phyloP scores from a whole-genome alignment of 2,888 invertebrate species.

The Ferdinandea cuprea region DNA sequence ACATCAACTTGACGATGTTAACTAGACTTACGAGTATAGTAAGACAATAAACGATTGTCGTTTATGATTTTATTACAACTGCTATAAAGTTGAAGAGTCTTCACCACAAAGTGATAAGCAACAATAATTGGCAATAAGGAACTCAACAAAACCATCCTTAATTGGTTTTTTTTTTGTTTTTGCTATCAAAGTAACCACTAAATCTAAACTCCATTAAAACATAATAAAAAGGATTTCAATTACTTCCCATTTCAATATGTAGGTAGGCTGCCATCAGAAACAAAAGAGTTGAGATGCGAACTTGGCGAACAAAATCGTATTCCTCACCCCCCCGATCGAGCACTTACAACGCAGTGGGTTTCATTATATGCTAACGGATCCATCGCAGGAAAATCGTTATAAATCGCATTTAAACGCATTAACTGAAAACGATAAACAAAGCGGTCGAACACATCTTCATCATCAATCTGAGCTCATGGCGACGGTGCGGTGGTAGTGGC shows the following conservation, averaged over 20 bases:
- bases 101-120: too few relatives aligned
- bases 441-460: slow-evolving; percentile 18
- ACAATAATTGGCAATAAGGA: slow-evolving; percentile 10
- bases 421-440: slow-evolving; percentile 26
- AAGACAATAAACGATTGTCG: too few relatives aligned
- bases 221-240: neutral
- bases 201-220: slow-evolving; percentile 9
- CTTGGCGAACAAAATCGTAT: slow-evolving; percentile 10
- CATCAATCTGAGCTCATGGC: too few relatives aligned
- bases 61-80: too few relatives aligned
- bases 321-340: neutral
- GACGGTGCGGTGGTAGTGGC: neutral
- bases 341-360: slow-evolving; percentile 34
- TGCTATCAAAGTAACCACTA: neutral
- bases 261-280: neutral
- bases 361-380: slow-evolving; percentile 34
- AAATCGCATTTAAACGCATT: slow-evolving; percentile 54
- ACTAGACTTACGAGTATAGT: too few relatives aligned
- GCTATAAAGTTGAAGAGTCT: too few relatives aligned
- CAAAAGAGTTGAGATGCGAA: slow-evolving; percentile 53
- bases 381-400: slow-evolving; percentile 43
- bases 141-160: neutral
- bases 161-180: neutral
- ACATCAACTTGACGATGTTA: too few relatives aligned
- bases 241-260: neutral